These are phyloP conservation scores for Austrolebias charrua DNA, from an alignment of 2,797 vertebrate species.

Conservation along the genomic window DNA sequence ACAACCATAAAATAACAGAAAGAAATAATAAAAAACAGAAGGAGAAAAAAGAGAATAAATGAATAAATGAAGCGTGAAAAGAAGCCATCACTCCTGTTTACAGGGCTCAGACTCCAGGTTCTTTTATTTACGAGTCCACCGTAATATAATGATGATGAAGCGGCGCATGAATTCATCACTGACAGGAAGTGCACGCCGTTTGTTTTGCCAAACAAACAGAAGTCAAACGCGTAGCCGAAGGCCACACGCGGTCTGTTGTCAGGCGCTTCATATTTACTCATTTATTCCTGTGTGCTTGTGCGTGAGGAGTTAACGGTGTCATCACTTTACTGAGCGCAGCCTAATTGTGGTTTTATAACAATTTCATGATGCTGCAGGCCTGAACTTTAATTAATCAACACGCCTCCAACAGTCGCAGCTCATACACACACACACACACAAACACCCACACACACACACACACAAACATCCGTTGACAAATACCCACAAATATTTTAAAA, in stretches of 20 bases:
- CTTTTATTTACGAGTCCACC: constrained; percentile 28
- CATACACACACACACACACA: constrained; percentile 12
- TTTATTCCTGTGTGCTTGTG: constrained; percentile 2
- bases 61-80: constrained; percentile 36
- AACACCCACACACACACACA: background rate
- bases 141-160: constrained; percentile 21
- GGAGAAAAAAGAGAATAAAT: constrained; percentile 15
- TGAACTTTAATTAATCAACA: constrained; percentile 33
- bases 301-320: constrained; percentile 5
- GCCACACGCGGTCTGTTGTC: constrained; percentile 9
- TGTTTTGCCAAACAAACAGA: constrained; percentile 17
- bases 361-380: constrained; percentile 12
- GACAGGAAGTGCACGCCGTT: constrained; percentile 14
- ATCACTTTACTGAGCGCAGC: background rate
- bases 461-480: constrained; percentile 8
- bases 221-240: constrained; percentile 3
- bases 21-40: constrained; percentile 25
- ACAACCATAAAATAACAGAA: constrained; percentile 9
- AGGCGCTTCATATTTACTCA: constrained; percentile 25
- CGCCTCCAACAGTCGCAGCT: constrained; percentile 4
- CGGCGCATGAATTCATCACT: constrained; percentile 11
- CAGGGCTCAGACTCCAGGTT: constrained; percentile 34
- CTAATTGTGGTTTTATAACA: constrained; percentile 29
- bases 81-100: constrained; percentile 47
- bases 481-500: background rate